Percentiles rank a stretch among this genome's conserved stretches.
Evolutionary conservation across 1,140 invertebrate species (phyloP).

Genomic region (Grapholita molesta): DNA sequence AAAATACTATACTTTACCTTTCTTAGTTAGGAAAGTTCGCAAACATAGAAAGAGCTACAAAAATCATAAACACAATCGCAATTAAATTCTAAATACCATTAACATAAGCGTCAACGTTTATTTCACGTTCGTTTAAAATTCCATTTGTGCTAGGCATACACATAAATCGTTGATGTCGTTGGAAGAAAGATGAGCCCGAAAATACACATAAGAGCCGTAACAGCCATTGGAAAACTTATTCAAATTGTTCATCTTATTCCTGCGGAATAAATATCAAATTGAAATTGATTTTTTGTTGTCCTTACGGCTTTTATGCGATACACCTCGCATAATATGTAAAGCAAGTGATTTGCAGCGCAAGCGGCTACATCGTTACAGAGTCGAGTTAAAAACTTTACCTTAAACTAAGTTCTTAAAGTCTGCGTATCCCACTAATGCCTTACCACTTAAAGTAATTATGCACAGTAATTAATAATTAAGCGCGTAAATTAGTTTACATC

Average conservation of each 20-base stretch:
- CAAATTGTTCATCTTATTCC: no score
- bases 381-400: not conserved
- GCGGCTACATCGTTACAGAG: not conserved
- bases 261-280: no score
- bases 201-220: no score
- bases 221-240: no score
- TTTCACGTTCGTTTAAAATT: not conserved
- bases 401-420: not conserved
- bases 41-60: not conserved
- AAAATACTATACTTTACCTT: not conserved
- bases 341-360: not conserved
- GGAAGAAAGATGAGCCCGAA: not conserved
- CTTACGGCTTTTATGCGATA: no score
- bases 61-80: not conserved
- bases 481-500: no score
- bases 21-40: not conserved
- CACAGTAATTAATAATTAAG: no score
- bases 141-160: slow-evolving; percentile 1
- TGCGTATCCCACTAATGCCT: not conserved
- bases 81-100: not conserved
- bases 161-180: not conserved
- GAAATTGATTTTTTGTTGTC: no score
- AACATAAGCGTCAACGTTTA: not conserved
- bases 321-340: no score
- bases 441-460: not conserved